Evolutionary conservation across 2,113 vertebrate genomes (phyloP).

Genomic region (Ariopsis seemanni): DNA sequence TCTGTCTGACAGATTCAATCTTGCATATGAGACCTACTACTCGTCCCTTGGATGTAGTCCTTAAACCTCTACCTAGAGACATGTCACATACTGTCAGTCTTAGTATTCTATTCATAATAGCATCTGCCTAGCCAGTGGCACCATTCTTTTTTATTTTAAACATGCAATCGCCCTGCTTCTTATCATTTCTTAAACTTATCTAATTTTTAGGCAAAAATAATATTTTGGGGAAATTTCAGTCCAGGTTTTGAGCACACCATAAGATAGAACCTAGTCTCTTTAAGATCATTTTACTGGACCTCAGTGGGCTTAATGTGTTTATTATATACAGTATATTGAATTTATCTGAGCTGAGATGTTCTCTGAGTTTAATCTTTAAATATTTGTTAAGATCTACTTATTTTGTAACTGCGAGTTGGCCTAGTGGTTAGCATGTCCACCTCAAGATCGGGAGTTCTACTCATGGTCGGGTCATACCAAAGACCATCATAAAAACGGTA

Average conservation of each 20-base stretch:
- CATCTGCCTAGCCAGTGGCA: background rate
- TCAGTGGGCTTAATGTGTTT: background rate
- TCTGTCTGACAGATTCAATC: background rate
- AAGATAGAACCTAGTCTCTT: background rate
- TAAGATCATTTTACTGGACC: background rate
- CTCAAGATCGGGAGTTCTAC: too few species aligned
- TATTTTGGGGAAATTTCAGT: background rate
- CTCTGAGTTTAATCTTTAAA: background rate
- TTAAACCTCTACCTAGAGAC: background rate
- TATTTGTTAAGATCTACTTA: background rate
- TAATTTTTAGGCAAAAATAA: background rate
- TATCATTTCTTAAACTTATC: background rate
- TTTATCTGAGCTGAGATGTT: background rate
- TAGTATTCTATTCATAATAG: background rate
- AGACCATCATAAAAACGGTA: too few species aligned
- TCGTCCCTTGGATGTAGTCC: background rate
- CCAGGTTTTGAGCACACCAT: background rate
- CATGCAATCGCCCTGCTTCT: background rate
- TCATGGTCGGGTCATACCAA: too few species aligned
- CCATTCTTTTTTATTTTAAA: background rate
- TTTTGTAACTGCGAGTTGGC: background rate
- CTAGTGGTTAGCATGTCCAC: too few species aligned
- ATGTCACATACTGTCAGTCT: background rate
- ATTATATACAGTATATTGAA: background rate
- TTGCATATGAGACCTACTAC: background rate